These are phyloP conservation scores for Condylura cristata DNA, from an alignment of 2,113 vertebrate genomes.

Conservation along the genomic window DNA sequence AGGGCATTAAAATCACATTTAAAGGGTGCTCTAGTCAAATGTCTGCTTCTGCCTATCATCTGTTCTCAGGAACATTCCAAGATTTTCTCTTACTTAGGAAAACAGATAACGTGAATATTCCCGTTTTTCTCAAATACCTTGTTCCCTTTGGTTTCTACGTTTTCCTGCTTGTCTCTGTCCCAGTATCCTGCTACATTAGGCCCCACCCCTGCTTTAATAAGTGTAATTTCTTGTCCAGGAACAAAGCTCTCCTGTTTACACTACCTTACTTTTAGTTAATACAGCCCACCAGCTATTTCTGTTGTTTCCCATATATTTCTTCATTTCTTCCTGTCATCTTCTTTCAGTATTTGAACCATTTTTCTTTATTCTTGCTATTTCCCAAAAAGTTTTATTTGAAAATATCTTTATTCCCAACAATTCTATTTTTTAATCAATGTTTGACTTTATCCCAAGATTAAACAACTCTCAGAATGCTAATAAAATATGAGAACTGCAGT, in stretches of 20 bases:
- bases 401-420: neutral
- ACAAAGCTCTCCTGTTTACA: neutral
- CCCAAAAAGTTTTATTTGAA: neutral
- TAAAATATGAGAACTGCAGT: constrained; percentile 17
- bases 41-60: neutral
- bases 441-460: constrained; percentile 47
- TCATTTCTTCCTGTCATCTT: neutral
- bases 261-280: neutral
- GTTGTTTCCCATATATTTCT: neutral
- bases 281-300: neutral
- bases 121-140: neutral
- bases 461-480: constrained; percentile 1
- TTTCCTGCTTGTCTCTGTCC: neutral
- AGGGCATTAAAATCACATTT: neutral
- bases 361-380: constrained; percentile 22
- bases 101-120: neutral
- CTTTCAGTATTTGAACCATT: neutral
- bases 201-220: neutral
- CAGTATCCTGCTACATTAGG: neutral
- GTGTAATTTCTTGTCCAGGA: neutral
- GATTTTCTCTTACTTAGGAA: neutral
- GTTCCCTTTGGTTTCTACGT: neutral
- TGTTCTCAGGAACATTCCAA: neutral
- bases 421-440: neutral
- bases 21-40: neutral